Percentiles rank a stretch among this genome's conserved stretches.
Conservation (phyloP, 2,113 vertebrate genomes). For the Pseudorasbora parva region DNA sequence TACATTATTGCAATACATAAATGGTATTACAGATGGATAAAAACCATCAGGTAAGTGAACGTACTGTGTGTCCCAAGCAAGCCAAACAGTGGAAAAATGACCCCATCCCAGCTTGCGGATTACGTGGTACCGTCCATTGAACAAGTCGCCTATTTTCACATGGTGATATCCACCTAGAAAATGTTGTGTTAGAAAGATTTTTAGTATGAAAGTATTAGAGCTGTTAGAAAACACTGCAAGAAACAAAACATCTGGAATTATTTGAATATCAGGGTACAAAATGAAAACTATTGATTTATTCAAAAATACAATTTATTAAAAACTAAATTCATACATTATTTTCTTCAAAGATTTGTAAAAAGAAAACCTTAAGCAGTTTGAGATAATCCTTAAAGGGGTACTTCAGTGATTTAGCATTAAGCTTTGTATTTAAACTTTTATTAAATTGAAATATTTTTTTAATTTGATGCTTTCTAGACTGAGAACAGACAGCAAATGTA, state of each 20-base stretch:
- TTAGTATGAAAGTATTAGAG: no score
- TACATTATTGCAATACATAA: not conserved
- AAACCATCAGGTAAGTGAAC: conserved; percentile 58
- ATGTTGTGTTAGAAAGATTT: no score
- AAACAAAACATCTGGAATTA: not conserved
- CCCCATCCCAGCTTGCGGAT: conserved; percentile 98
- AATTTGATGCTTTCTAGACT: no score
- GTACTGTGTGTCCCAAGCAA: conserved; percentile 98
- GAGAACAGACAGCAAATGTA: no score
- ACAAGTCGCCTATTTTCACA: conserved; percentile 96
- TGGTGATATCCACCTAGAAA: conserved; percentile 91
- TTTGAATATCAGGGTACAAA: not conserved
- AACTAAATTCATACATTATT: not conserved
- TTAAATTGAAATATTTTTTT: no score
- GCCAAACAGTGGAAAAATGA: conserved; percentile 98
- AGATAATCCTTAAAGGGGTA: no score
- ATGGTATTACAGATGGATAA: not conserved
- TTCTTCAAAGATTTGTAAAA: not conserved
- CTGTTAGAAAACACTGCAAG: not conserved
- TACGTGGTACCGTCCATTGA: conserved; percentile 91
- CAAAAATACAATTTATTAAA: not conserved
- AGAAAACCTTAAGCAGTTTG: not conserved
- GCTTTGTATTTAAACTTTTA: no score
- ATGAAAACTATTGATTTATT: not conserved
- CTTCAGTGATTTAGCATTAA: no score